Evolutionary conservation across 1,140 invertebrate species (phyloP).

Genomic region (Babylonia areolata): DNA sequence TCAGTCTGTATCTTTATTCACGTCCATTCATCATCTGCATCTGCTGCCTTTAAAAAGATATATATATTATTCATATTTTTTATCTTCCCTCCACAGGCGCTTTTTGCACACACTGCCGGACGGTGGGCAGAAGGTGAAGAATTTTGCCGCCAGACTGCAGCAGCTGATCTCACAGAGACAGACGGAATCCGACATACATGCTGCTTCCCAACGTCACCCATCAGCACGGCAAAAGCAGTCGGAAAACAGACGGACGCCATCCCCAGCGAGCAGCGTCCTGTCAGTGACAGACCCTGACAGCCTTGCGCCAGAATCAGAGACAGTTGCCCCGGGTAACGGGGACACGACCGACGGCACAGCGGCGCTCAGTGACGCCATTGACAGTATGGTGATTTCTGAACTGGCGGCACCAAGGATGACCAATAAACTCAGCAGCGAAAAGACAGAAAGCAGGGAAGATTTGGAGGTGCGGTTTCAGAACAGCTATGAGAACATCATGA

Average conservation of each 20-base stretch:
- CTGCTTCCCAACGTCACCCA: background rate
- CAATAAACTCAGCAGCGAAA: background rate
- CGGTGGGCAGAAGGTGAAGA: constrained; percentile 41
- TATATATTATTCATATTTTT: too few relatives aligned
- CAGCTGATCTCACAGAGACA: constrained; percentile 31
- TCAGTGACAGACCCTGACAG: background rate
- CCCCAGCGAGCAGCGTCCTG: background rate
- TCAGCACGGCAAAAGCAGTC: background rate
- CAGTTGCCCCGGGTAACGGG: background rate
- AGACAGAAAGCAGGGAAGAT: background rate
- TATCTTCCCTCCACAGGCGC: constrained; percentile 26
- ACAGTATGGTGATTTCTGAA: background rate
- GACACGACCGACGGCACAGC: background rate
- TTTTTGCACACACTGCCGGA: constrained; percentile 47
- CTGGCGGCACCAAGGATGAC: background rate
- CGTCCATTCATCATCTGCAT: too few relatives aligned
- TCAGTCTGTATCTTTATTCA: too few relatives aligned
- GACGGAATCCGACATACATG: background rate
- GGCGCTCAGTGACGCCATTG: background rate
- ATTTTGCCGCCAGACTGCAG: constrained; percentile 35
- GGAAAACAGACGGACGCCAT: background rate
- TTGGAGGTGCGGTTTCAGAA: constrained; percentile 1
- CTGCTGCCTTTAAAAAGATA: too few relatives aligned
- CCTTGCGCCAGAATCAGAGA: background rate
- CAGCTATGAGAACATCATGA: constrained; percentile 17